A percentile compares a stretch with the other conserved stretches of the same genome.
Evolutionary conservation across 2,113 vertebrate genomes (phyloP).

Genomic region (Brachyhypopomus gauderio): DNA sequence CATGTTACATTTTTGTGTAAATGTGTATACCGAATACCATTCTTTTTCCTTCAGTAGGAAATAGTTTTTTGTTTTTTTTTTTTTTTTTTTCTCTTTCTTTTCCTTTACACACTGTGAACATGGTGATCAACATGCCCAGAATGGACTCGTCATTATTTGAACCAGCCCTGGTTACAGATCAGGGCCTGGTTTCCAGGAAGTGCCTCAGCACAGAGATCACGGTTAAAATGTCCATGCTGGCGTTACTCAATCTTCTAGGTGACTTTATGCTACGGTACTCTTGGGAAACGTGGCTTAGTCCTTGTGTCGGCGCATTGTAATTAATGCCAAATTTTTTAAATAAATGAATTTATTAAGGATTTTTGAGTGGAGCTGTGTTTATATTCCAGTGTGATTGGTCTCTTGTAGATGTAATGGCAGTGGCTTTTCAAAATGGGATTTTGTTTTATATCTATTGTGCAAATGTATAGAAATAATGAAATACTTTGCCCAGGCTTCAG

Average conservation of each 20-base stretch:
- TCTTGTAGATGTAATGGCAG: background rate
- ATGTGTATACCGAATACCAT: background rate
- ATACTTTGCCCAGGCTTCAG: no score
- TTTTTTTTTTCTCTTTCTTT: background rate
- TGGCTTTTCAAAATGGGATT: no score
- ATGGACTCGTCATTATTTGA: slow-evolving; percentile 1
- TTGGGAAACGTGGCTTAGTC: slow-evolving; percentile 56
- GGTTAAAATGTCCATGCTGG: no score
- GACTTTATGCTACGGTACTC: background rate
- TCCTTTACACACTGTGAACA: slow-evolving; percentile 36
- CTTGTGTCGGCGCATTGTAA: slow-evolving; percentile 28
- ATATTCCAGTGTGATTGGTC: background rate
- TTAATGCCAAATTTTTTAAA: slow-evolving; percentile 76
- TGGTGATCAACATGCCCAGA: background rate
- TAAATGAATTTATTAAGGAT: slow-evolving; percentile 66
- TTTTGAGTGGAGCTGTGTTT: background rate
- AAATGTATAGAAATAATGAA: no score
- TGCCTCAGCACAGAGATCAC: background rate
- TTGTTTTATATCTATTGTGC: no score
- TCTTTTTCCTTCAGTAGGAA: background rate
- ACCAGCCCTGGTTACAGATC: background rate
- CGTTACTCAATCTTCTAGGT: background rate
- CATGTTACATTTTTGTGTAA: background rate
- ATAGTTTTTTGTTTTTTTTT: background rate
- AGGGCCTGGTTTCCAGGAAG: background rate